A percentile compares a stretch with the other conserved stretches of the same genome.
Conservation (phyloP, 2,797 vertebrate genomes). For the Mareca strepera region DNA sequence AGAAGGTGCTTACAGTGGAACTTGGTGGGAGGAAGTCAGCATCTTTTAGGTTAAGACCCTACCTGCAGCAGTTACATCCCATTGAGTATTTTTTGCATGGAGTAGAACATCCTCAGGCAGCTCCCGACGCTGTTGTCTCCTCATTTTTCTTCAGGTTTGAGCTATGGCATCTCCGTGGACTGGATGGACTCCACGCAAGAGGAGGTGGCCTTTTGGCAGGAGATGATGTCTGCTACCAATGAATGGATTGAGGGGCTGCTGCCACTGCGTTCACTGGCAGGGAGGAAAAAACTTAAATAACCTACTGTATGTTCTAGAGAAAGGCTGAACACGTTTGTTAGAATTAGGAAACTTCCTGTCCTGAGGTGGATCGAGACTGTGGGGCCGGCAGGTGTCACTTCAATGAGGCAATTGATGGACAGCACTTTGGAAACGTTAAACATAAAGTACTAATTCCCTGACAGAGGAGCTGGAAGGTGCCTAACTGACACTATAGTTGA, state of each 20-base stretch:
- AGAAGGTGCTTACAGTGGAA: not conserved
- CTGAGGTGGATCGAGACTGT: not conserved
- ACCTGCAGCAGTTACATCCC: not conserved
- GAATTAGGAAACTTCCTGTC: not conserved
- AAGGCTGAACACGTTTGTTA: not conserved
- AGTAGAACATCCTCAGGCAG: not conserved
- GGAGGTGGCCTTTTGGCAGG: slow-evolving; percentile 78
- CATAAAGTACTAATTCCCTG: not conserved
- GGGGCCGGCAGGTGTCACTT: not conserved
- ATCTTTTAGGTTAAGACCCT: not conserved
- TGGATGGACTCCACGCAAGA: slow-evolving; percentile 80
- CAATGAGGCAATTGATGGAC: not conserved
- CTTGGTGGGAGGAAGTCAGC: not conserved
- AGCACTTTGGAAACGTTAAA: not conserved
- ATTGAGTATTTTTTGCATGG: not conserved
- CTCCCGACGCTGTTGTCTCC: not conserved
- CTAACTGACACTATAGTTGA: not conserved
- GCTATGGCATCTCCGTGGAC: slow-evolving; percentile 76
- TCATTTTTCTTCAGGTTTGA: slow-evolving; percentile 42
- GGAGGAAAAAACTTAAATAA: slow-evolving; percentile 74
- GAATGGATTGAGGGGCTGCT: slow-evolving; percentile 77
- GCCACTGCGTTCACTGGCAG: slow-evolving; percentile 71
- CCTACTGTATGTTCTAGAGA: rapidly evolving
- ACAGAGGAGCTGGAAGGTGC: not conserved
- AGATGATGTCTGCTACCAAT: slow-evolving; percentile 73